Evolutionary conservation across 2,797 vertebrate species (phyloP).

Genomic region (Rhincodon typus): DNA sequence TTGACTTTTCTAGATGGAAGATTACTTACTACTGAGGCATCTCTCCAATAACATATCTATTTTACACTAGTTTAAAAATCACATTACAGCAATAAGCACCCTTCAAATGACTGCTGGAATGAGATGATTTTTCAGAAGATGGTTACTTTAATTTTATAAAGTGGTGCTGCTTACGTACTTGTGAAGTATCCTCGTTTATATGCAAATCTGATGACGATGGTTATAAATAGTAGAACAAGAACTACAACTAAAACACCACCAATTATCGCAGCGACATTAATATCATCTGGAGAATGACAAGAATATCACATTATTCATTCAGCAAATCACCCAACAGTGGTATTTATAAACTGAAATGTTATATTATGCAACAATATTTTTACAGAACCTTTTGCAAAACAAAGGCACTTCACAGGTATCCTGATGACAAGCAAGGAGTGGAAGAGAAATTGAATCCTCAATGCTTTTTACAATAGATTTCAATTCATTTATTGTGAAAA

Average conservation of each 20-base stretch:
- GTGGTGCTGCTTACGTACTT: constrained; percentile 49
- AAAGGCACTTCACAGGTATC: background rate
- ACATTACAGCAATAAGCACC: background rate
- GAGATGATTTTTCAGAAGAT: background rate
- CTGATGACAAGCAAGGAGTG: background rate
- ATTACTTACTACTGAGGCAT: background rate
- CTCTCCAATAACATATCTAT: background rate
- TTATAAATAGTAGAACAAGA: constrained; percentile 64
- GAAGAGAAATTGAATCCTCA: background rate
- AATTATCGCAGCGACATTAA: constrained; percentile 81
- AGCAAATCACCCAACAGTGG: background rate
- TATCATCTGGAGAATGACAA: constrained; percentile 67
- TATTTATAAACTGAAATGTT: background rate
- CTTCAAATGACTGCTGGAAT: background rate
- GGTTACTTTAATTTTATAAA: background rate
- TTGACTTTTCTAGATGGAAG: background rate
- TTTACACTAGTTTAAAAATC: background rate
- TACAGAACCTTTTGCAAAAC: background rate
- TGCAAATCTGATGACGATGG: constrained; percentile 72
- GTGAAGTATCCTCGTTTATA: constrained; percentile 77
- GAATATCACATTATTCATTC: constrained; percentile 6
- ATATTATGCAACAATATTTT: background rate
- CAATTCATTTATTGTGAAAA: background rate
- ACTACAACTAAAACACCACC: constrained; percentile 75
- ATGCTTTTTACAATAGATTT: background rate